A percentile compares a stretch with the other conserved stretches of the same genome.
Conservation (phyloP, 2,797 vertebrate genomes). For the Enteromius trimaculatus region DNA sequence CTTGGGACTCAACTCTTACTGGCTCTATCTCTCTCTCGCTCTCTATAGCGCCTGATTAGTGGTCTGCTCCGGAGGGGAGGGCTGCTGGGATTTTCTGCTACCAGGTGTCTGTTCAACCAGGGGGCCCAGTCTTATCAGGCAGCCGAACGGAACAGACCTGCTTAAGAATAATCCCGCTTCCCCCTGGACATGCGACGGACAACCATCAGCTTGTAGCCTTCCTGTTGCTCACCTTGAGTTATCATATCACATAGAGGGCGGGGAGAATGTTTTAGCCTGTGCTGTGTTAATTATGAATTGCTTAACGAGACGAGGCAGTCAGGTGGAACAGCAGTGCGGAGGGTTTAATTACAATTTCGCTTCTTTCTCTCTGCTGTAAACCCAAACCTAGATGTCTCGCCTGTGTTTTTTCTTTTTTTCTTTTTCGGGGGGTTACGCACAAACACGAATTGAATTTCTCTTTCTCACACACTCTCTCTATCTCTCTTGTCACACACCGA, state of each 20-base stretch:
- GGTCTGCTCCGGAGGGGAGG: constrained; percentile 63
- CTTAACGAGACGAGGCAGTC: constrained; percentile 69
- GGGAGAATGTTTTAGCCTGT: constrained; percentile 64
- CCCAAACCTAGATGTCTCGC: background rate
- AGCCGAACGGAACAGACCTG: constrained; percentile 65
- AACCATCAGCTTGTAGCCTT: constrained; percentile 66
- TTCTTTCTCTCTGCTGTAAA: constrained; percentile 37
- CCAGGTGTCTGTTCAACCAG: constrained; percentile 70
- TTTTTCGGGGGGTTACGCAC: background rate
- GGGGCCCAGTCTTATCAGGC: constrained; percentile 71
- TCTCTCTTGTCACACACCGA: constrained; percentile 29
- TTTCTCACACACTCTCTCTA: background rate
- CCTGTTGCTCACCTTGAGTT: constrained; percentile 52
- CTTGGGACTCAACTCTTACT: constrained; percentile 65
- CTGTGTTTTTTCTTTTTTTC: background rate
- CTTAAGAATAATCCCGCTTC: constrained; percentile 71
- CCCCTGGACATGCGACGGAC: constrained; percentile 38
- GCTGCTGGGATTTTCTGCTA: constrained; percentile 64
- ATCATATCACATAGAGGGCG: constrained; percentile 65
- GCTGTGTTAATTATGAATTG: constrained; percentile 73
- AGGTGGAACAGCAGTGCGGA: constrained; percentile 69
- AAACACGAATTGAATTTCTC: background rate
- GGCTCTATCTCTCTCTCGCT: constrained; percentile 49
- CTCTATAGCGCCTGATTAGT: constrained; percentile 60
- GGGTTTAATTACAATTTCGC: constrained; percentile 72